phyloP scores from a whole-genome alignment of 1,140 invertebrate species.

The Zaprionus nigranus region DNA sequence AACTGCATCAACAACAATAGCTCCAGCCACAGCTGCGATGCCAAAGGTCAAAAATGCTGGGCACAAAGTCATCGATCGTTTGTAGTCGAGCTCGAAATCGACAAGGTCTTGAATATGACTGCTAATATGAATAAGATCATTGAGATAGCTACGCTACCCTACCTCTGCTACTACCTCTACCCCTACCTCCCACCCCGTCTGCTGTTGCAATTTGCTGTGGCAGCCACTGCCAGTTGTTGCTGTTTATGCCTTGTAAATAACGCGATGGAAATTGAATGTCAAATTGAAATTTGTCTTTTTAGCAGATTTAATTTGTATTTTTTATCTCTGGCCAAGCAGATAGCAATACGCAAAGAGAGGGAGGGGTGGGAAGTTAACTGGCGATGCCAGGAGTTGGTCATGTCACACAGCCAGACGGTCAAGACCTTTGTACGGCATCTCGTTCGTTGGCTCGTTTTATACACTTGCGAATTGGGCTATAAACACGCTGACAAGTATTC shows the following conservation, averaged over 20 bases:
- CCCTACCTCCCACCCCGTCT: not conserved
- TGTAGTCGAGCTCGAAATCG: too few species aligned
- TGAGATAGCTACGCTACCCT: not conserved
- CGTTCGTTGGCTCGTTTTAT: not conserved
- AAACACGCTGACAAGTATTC: not conserved
- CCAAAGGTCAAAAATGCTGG: too few species aligned
- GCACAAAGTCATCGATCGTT: too few species aligned
- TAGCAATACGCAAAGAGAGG: not conserved
- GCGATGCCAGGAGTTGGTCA: not conserved
- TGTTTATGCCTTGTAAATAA: not conserved
- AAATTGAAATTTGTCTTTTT: conserved; percentile 8
- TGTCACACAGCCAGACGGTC: conserved; percentile 5
- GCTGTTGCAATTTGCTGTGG: not conserved
- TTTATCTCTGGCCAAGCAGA: not conserved
- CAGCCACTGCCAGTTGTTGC: not conserved
- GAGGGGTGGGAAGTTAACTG: not conserved
- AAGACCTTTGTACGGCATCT: conserved; percentile 13
- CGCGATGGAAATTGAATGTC: not conserved
- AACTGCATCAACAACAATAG: too few species aligned
- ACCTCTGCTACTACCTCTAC: not conserved
- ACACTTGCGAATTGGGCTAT: conserved; percentile 13
- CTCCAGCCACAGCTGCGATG: not conserved
- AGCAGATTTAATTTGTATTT: conserved; percentile 54
- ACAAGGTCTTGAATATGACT: too few species aligned
- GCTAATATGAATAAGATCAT: too few species aligned